These are phyloP conservation scores for Drosophila sulfurigaster DNA, from an alignment of 1,140 invertebrate species.

Conservation along the genomic window DNA sequence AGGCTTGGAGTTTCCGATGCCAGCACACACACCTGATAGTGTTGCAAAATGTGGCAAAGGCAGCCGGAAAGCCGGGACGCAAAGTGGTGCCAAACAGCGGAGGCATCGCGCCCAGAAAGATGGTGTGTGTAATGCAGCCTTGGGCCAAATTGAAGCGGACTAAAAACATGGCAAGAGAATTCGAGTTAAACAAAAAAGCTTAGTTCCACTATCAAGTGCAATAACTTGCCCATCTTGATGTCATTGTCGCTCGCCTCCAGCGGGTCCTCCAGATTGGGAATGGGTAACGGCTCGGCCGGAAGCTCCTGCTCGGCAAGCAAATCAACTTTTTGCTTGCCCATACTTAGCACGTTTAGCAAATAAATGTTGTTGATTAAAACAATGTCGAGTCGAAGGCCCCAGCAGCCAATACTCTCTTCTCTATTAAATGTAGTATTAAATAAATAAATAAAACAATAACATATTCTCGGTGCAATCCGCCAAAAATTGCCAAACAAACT, in stretches of 20 bases:
- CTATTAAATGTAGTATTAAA: too few relatives aligned
- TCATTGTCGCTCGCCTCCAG: constrained; percentile 62
- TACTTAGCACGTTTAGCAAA: too few relatives aligned
- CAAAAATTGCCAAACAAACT: too few relatives aligned
- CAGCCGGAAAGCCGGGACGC: constrained; percentile 85
- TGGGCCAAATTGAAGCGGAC: constrained; percentile 86
- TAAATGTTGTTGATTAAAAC: too few relatives aligned
- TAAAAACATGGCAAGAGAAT: constrained; percentile 33
- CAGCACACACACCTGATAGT: constrained; percentile 36
- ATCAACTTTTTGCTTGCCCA: too few relatives aligned
- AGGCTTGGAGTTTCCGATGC: neutral
- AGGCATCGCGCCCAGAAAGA: constrained; percentile 86
- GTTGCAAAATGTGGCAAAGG: constrained; percentile 87
- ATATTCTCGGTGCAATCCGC: too few relatives aligned
- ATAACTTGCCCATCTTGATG: constrained; percentile 51
- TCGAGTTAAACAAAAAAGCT: constrained; percentile 3
- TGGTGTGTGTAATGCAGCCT: constrained; percentile 86
- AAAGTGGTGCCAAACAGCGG: constrained; percentile 88
- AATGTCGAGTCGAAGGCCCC: too few relatives aligned
- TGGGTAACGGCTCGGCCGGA: constrained; percentile 39
- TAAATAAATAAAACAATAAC: too few relatives aligned
- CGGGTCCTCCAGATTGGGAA: constrained; percentile 83
- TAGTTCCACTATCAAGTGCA: neutral
- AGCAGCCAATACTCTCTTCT: too few relatives aligned
- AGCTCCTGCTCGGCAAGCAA: constrained; percentile 69